Evolutionary conservation across 2,113 vertebrate genomes (phyloP), one percentile per base, ranked within the genome.

Genomic region (Sinocyclocheilus maitianheensis): DNA sequence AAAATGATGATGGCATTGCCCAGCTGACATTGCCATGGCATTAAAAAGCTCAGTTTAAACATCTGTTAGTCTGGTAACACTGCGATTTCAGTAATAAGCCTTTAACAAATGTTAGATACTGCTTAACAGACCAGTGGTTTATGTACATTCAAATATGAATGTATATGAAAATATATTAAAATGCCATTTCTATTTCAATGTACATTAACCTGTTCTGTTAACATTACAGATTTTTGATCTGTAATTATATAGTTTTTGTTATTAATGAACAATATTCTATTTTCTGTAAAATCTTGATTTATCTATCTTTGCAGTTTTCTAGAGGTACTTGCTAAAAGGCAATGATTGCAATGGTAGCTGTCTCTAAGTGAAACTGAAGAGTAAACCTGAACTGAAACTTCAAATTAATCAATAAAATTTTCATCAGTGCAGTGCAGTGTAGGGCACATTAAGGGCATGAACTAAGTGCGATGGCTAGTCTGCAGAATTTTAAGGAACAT

Each of bases 401-500:
- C 46, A 51, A 76, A 76, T n/a, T n/a, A 51, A 11, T 48, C 46
- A 48, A 24, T 22, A 76, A 26, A 72, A 60, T 75, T 77, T 3
- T 48, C 60, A 53, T 82, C 72, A 72, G 55, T 60, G 30, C 24
- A 82, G 71, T 48, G 34, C 60, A 71, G 71, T 51, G 78, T 48
- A 76, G n/a, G n/a, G 65, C 74, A 78, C 74, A 34, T 65, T 80
- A 48, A 76, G 30, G 74, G 58, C 18, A 37, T 34, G 8, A 55
- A 46, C 55, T 81, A 81, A 62, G 37, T 74, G 71, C 40, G 71
- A 76, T 76, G 13, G 46, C 43, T 51, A 46, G 74, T 48, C n/a
- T 51, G 74, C 74, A 76, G 74, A 65, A 83, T 53, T 53, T 30
- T 58, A 81, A 81, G 34, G 48, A 81, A 71, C 48, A 81, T 53